Base-by-base conservation (phyloP, 1,140 invertebrate species). In the Eupeodes corollae region DNA sequence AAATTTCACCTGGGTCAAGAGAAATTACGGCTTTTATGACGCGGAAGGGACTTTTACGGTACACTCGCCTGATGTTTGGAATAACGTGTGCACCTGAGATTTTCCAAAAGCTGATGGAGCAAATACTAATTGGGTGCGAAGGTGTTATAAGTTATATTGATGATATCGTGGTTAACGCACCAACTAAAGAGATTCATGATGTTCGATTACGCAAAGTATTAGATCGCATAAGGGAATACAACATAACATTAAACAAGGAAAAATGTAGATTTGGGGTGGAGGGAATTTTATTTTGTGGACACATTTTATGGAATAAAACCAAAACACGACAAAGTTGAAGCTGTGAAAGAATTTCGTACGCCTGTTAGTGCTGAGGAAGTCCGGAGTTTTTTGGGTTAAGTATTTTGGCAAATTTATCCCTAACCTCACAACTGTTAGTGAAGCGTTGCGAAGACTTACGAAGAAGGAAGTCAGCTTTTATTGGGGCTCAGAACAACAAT, bases 21-120 rank as follows among this genome's bases (percentile, higher is more conserved):
- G 43, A 58, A 15, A 63, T 68, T 16, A 70, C 67, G 15, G 63
- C 67, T 30, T 68, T 67, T 49, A 56, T 56, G 16, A 59, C 57
- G 14, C 52, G 56, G 26, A 53, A 55, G 44, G 67, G 67, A 12
- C 42, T 64, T 30, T 68, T 54, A 51, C 39, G 56, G 37, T 69
- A 66, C 48, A 64, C 63, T 39, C 43, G 65, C 21, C 44, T 69
- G 18, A 63, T 61, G 56, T 54, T 48, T 44, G 62, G 62, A 2
- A 51, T 65, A 2, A 48, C 32, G 26, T 59, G 56, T 42, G 51
- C 68, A 16, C 64, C 66, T 14, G 66, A 68, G 52, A 50, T 56
- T n/a, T 69, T 68, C 51, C 68, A 70, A 54, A 59, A 61, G 52
- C 60, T 50, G 10, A 50, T 67, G 46, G 50, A 61, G 49, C 52